Evolutionary conservation across 2,797 vertebrate species (phyloP).

Genomic region (Notolabrus celidotus): DNA sequence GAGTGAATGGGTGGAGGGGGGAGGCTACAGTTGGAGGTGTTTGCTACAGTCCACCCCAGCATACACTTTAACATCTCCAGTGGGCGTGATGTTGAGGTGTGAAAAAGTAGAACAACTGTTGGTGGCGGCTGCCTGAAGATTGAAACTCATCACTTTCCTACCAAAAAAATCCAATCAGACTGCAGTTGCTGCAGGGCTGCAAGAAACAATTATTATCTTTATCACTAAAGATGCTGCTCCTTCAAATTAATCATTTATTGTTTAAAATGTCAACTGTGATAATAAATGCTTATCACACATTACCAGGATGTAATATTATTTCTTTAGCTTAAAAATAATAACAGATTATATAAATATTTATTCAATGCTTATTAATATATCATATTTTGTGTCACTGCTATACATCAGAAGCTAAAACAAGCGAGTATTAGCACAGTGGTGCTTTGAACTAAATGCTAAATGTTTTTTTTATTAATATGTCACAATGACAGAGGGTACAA

Average conservation of each 20-base stretch:
- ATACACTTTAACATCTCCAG: slow-evolving; percentile 45
- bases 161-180: slow-evolving; percentile 34
- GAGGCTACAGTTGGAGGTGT: slow-evolving; percentile 54
- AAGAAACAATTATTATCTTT: background rate
- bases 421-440: background rate
- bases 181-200: slow-evolving; percentile 13
- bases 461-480: background rate
- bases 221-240: slow-evolving; percentile 16
- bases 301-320: slow-evolving; percentile 3
- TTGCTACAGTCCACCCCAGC: slow-evolving; percentile 41
- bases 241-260: slow-evolving; percentile 6
- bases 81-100: slow-evolving; percentile 44
- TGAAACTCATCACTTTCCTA: slow-evolving; percentile 19
- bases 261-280: slow-evolving; percentile 19
- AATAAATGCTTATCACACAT: background rate
- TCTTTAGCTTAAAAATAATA: background rate
- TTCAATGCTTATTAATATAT: background rate
- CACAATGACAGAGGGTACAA: no score
- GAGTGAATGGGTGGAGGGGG: slow-evolving; percentile 42
- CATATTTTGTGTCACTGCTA: background rate
- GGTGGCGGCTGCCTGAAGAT: background rate
- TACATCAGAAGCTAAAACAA: background rate
- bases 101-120: slow-evolving; percentile 59
- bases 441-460: background rate
- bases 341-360: background rate